Evolutionary conservation across 2,113 vertebrate species (phyloP).

Genomic region (Entomyzon cyanotis): DNA sequence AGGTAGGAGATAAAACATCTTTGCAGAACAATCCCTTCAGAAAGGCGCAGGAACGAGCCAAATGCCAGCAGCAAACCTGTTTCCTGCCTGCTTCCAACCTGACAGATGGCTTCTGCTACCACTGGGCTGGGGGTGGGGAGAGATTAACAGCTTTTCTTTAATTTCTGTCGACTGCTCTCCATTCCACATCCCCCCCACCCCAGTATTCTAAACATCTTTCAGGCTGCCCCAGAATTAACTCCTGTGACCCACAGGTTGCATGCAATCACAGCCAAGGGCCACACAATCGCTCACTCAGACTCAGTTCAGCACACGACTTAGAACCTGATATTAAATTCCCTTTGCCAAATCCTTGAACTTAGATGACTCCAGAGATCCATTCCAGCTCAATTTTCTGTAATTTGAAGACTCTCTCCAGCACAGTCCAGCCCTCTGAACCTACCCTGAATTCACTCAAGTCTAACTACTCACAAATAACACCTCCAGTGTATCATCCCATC

Average conservation of each 20-base stretch:
- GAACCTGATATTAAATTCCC: conserved; percentile 31
- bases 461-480: neutral
- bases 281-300: conserved; percentile 24
- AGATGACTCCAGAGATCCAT: conserved; percentile 40
- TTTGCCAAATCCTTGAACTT: conserved; percentile 41
- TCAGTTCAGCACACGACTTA: neutral
- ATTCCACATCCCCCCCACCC: neutral
- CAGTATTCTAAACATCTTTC: neutral
- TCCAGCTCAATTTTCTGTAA: conserved; percentile 34
- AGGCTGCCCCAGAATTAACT: conserved; percentile 32
- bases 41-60: neutral
- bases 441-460: neutral
- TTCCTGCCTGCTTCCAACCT: conserved; percentile 43
- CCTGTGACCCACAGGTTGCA: conserved; percentile 31
- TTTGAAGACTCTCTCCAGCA: conserved; percentile 5
- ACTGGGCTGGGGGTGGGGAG: neutral
- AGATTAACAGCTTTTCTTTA: conserved; percentile 57
- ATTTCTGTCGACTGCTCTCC: conserved; percentile 27
- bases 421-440: neutral
- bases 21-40: neutral
- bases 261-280: neutral
- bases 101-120: conserved; percentile 54
- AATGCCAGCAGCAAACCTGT: conserved; percentile 38
- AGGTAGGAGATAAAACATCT: conserved; percentile 20
- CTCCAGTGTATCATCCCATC: neutral